Base-by-base conservation (phyloP, 1,140 invertebrate species). In the Drosophila simulans region DNA sequence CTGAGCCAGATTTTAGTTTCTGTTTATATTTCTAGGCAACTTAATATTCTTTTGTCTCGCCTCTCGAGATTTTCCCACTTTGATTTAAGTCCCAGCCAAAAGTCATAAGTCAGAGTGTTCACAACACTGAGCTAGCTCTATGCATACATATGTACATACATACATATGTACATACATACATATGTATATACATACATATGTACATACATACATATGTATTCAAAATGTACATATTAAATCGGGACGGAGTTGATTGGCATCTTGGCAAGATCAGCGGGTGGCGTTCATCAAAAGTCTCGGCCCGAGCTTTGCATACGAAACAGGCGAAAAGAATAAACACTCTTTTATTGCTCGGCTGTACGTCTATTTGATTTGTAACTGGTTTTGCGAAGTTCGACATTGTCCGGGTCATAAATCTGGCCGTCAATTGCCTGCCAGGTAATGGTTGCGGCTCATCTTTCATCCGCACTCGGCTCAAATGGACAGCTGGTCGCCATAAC, bases 261-360 rank as follows among this genome's bases (percentile, higher is more conserved):
- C 59, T 63, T 58, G 59, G 39, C 34, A 31, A 56, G 31, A 52
- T 52, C 49, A 20, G 15, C 34, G 35, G 35, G 57, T 34, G 17
- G n/a, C 7, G 39, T 31, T 57, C 54, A 58, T 70, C 49, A 82
- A 62, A 74, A 64, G 55, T 71, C 48, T 52, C 35, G 62, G 74
- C 46, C 56, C 72, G 57, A 52, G 59, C 68, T 81, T 72, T 81
- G 48, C 60, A 77, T 77, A 45, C 54, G 25, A 51, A 35, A 40
- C 11, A 15, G 46, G 25, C 7, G 5, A 10, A 22, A 57, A 66
- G 22, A 39, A 49, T 40, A 59, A 72, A 34, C 48, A 22, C 49
- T 49, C 52, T 37, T 51, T 46, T 51, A 37, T 37, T 55, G 51
- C 22, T 15, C 43, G 37, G 55, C 45, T 37, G 34, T 39, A 31